Conservation (phyloP, 53 echinoderm and acorn worm genomes). For the Pentamera pediparva region DNA sequence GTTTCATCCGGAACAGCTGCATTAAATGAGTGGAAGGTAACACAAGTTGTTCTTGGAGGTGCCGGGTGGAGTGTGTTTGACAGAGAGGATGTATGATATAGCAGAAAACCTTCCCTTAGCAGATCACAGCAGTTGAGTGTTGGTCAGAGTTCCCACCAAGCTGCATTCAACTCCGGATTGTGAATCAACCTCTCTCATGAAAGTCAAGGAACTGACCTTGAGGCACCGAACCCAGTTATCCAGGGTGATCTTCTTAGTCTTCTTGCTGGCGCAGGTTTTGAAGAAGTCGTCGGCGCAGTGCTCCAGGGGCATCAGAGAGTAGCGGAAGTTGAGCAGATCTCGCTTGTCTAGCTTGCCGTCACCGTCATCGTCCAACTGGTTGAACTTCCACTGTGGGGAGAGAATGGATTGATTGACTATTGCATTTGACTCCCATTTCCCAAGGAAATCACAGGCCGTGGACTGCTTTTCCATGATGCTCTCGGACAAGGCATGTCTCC, state of each 20-base stretch:
- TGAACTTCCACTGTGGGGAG: constrained; percentile 79
- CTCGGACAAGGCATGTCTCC: background rate
- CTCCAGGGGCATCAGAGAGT: constrained; percentile 85
- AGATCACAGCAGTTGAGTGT: no score
- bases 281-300: constrained; percentile 88
- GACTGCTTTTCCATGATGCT: background rate
- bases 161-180: no score
- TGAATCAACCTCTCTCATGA: no score
- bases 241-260: constrained; percentile 45
- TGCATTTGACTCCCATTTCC: no score
- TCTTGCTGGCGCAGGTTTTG: constrained; percentile 44
- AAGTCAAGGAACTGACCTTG: no score
- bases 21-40: no score
- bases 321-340: constrained; percentile 78
- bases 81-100: no score
- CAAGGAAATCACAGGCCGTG: background rate
- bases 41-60: no score
- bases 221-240: constrained; percentile 72
- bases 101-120: no score
- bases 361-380: constrained; percentile 54
- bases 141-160: no score
- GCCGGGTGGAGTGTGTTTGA: no score
- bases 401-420: background rate
- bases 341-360: constrained; percentile 63
- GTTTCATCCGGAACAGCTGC: no score